Evolutionary conservation across 2,888 invertebrate genomes (phyloP).

Genomic region (Pardosa pseudoannulata): DNA sequence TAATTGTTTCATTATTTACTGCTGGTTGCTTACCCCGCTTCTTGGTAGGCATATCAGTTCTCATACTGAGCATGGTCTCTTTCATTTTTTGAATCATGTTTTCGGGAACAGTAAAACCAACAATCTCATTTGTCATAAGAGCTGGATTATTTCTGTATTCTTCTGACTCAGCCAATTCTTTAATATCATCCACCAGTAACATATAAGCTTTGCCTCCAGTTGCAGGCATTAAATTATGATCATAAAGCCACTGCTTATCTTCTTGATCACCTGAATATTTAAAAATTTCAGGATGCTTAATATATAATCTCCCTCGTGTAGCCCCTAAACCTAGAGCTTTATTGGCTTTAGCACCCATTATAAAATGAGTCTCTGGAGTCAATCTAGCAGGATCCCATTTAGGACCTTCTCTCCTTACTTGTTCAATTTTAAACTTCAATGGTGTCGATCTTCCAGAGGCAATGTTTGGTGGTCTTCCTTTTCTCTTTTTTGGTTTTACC

Average conservation of each 20-base stretch:
- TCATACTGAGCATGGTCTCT: conserved; percentile 81
- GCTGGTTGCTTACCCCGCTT: conserved; percentile 74
- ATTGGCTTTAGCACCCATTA: conserved; percentile 84
- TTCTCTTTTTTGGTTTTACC: conserved; percentile 79
- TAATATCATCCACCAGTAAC: conserved; percentile 87
- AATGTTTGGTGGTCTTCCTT: conserved; percentile 81
- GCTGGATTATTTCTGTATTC: conserved; percentile 80
- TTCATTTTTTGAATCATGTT: conserved; percentile 87
- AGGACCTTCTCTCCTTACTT: conserved; percentile 77
- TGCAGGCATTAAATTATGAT: conserved; percentile 86
- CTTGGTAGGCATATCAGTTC: conserved; percentile 76
- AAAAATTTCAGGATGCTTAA: conserved; percentile 86
- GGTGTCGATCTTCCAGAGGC: conserved; percentile 75
- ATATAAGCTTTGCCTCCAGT: conserved; percentile 88
- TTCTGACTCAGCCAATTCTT: conserved; percentile 85
- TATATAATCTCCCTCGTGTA: conserved; percentile 85
- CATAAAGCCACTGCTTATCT: conserved; percentile 88
- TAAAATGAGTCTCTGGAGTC: conserved; percentile 85
- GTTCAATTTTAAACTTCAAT: conserved; percentile 76
- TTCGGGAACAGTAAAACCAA: conserved; percentile 86
- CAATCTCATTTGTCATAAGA: conserved; percentile 81
- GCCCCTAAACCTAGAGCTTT: conserved; percentile 85
- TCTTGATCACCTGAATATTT: conserved; percentile 87
- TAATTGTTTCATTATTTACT: conserved; percentile 35
- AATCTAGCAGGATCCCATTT: conserved; percentile 87